Evolutionary conservation across 2,797 vertebrate species (phyloP).

Genomic region (Schizopygopsis pylzovi): DNA sequence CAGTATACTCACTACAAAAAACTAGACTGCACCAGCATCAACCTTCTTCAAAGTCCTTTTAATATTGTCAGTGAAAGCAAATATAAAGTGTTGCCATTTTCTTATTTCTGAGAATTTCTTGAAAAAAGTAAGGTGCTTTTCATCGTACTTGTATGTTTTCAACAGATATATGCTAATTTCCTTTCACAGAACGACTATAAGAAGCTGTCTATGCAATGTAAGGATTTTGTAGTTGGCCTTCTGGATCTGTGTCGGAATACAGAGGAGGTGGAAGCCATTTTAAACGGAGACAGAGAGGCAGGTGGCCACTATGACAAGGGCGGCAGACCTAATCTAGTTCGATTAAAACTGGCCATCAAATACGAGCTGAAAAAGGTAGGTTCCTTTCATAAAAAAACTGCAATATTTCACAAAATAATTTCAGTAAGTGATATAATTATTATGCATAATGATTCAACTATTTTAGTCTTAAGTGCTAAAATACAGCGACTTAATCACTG

Average conservation of each 20-base stretch:
- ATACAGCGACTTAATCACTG: neutral
- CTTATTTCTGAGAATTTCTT: too few species aligned
- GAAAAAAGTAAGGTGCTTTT: neutral
- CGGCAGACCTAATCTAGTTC: constrained; percentile 86
- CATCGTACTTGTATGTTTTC: neutral
- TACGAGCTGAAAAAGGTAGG: constrained; percentile 97
- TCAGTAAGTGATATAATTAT: neutral
- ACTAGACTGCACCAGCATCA: too few species aligned
- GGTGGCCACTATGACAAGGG: constrained; percentile 65
- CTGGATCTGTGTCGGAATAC: constrained; percentile 95
- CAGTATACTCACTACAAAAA: too few species aligned
- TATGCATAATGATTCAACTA: neutral
- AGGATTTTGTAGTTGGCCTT: constrained; percentile 96
- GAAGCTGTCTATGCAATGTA: constrained; percentile 95
- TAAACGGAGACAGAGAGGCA: constrained; percentile 87
- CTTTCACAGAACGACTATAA: constrained; percentile 92
- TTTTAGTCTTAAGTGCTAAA: neutral
- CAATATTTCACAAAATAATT: neutral
- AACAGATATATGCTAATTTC: constrained; percentile 29
- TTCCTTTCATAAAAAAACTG: neutral
- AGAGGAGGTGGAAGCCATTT: constrained; percentile 93
- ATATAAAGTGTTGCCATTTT: too few species aligned
- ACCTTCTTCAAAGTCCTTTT: too few species aligned
- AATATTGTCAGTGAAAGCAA: too few species aligned
- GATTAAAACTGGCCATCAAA: constrained; percentile 95